Percentiles rank a stretch among this genome's conserved stretches.
phyloP scores from a whole-genome alignment of 2,888 invertebrate genomes.

The Mesopsocus fuscifrons region DNA sequence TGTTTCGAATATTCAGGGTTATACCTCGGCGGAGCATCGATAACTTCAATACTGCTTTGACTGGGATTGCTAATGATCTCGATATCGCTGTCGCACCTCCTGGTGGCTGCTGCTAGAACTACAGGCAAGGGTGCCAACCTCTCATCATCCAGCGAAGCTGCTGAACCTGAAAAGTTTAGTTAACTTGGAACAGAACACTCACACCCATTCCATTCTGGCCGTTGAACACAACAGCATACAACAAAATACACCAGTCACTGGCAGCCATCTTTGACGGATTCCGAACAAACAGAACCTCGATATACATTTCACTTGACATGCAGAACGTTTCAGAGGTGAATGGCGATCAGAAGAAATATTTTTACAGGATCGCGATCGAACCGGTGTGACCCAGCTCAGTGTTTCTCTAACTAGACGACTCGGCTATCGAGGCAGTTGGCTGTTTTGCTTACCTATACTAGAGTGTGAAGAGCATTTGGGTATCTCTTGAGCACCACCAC shows the following conservation, averaged over 20 bases:
- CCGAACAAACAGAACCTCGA: too few relatives aligned
- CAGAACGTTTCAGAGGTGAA: too few relatives aligned
- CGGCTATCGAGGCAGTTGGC: too few relatives aligned
- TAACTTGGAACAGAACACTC: too few relatives aligned
- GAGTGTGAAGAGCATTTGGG: constrained; percentile 22
- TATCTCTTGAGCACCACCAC: constrained; percentile 13
- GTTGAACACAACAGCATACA: neutral
- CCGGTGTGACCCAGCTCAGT: too few relatives aligned
- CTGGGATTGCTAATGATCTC: constrained; percentile 51
- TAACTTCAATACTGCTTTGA: constrained; percentile 46
- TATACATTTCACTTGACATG: too few relatives aligned
- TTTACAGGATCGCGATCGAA: too few relatives aligned
- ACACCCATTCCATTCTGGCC: neutral
- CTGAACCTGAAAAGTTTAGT: constrained; percentile 24
- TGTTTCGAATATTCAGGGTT: too few relatives aligned
- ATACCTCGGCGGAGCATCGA: constrained; percentile 30
- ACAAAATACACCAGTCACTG: too few relatives aligned
- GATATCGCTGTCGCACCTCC: constrained; percentile 41
- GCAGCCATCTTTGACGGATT: too few relatives aligned
- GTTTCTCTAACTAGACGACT: too few relatives aligned
- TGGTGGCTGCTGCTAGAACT: constrained; percentile 14
- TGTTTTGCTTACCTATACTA: constrained; percentile 27
- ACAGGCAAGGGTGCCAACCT: constrained; percentile 12
- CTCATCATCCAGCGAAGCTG: constrained; percentile 25
- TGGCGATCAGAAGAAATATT: too few relatives aligned